Evolutionary conservation across 2,888 invertebrate species (phyloP), one percentile per base, ranked within the genome.

Genomic region (Netelia fuscicornis): DNA sequence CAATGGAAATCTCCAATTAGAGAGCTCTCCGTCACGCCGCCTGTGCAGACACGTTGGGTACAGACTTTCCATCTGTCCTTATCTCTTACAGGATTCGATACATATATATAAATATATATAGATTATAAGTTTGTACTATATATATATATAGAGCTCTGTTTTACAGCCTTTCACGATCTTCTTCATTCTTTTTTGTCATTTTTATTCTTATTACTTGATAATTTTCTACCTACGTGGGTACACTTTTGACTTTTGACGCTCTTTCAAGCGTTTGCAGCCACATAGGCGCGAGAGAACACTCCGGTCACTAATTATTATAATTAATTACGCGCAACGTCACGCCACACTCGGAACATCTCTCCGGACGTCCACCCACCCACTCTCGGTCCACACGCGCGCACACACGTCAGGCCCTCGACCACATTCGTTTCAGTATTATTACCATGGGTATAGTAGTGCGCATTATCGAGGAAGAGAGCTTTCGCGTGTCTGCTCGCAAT

Each of bases 291-390:
- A 58, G 52, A 74, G 52, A 52, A 52, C 48, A 68, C 83, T 75
- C 85, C 78, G 72, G 89, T 77, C 84, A 82, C 87, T 89, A 89
- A 89, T 89, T 89, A 89, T 89, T 89, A 88, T 89, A 89, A 89
- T 90, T 89, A 89, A 89, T 88, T 87, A 86, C 85, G 85, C 86
- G 83, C 23, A 52, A 52, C 75, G 70, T 75, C 75, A 70, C 81
- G 81, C 67, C 81, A 83, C 83, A 83, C 84, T 83, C 84, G 84
- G 78, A 83, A 79, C 86, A 86, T 84, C 89, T 83, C 83, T 68
- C 56, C 82, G 5, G 23, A 23, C 85, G 87, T 89, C 87, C 89
- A 87, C 89, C 89, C 88, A 89, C 86, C 84, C 81, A 80, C 68
- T 84, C 70, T 84, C 83, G 76, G 62, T 78, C 71, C 65, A 64